phyloP scores from a whole-genome alignment of 1,140 invertebrate species.

The Drosophila kikkawai region DNA sequence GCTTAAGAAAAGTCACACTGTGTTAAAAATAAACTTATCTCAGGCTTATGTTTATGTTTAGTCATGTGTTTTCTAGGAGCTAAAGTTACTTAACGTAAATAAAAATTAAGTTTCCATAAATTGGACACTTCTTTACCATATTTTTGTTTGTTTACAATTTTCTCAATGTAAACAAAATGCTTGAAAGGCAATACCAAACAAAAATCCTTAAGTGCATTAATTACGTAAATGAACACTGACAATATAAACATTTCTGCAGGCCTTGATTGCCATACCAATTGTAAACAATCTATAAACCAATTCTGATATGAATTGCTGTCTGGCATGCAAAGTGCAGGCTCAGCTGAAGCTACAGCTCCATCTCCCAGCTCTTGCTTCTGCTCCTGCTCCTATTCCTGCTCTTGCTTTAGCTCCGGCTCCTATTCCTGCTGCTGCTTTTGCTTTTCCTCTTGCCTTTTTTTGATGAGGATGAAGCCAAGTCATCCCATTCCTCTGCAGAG shows the following conservation, averaged over 20 bases:
- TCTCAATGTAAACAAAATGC: constrained; percentile 10
- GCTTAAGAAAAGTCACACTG: neutral
- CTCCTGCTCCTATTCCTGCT: neutral
- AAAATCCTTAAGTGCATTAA: constrained; percentile 20
- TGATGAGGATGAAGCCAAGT: constrained; percentile 20
- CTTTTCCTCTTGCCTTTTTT: neutral
- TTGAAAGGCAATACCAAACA: constrained; percentile 5
- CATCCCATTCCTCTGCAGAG: constrained; percentile 39
- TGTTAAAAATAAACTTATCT: constrained; percentile 1
- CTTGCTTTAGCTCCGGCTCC: neutral
- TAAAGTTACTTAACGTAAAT: neutral
- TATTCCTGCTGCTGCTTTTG: neutral
- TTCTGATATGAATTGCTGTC: constrained; percentile 15
- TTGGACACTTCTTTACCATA: neutral
- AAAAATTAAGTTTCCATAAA: neutral
- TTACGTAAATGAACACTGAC: constrained; percentile 21
- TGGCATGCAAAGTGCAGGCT: constrained; percentile 32
- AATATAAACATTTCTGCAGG: constrained; percentile 22
- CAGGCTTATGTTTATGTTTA: neutral
- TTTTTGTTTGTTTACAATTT: constrained; percentile 27
- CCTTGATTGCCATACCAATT: constrained; percentile 14
- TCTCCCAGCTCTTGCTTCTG: neutral
- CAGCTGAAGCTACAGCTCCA: neutral
- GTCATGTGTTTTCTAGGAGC: neutral
- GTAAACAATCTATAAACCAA: constrained; percentile 30